Percentiles rank a stretch among this genome's conserved stretches.
phyloP scores from a whole-genome alignment of 2,888 invertebrate species.

The Leptopilina drosophilae region DNA sequence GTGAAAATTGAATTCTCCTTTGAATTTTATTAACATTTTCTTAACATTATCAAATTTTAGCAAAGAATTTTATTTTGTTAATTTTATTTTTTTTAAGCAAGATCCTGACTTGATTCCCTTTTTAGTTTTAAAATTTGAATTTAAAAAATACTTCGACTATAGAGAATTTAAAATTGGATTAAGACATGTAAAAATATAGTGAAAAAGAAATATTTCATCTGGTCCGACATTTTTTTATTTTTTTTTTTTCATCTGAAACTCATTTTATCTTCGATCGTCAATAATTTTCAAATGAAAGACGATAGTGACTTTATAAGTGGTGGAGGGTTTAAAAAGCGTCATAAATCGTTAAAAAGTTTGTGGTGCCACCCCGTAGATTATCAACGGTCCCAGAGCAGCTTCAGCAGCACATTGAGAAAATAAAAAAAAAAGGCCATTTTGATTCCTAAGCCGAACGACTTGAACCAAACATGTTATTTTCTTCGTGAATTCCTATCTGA shows the following conservation, averaged over 20 bases:
- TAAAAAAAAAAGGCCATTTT: slow-evolving; percentile 48
- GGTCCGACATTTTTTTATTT: not conserved
- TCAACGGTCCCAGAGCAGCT: slow-evolving; percentile 28
- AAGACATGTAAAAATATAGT: not conserved
- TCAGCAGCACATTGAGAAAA: slow-evolving; percentile 24
- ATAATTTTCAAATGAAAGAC: slow-evolving; percentile 15
- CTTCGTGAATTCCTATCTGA: slow-evolving; percentile 66
- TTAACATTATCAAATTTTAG: too few species aligned
- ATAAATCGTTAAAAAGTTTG: slow-evolving; percentile 31
- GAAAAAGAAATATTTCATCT: not conserved
- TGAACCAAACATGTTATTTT: slow-evolving; percentile 71
- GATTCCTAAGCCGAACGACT: slow-evolving; percentile 49
- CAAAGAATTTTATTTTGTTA: too few species aligned
- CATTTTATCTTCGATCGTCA: slow-evolving; percentile 41
- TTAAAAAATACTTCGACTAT: too few species aligned
- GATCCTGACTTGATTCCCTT: too few species aligned
- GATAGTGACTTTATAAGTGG: not conserved
- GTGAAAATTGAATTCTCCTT: too few species aligned
- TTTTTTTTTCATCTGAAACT: not conserved
- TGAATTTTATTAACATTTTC: too few species aligned
- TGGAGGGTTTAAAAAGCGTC: slow-evolving; percentile 13
- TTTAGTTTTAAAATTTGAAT: too few species aligned
- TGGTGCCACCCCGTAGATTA: slow-evolving; percentile 36
- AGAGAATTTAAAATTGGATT: too few species aligned
- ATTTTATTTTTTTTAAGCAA: too few species aligned